A percentile compares a stretch with the other conserved stretches of the same genome.
Conservation (phyloP, 2,113 vertebrate species). For the Coryphaenoides rupestris region DNA sequence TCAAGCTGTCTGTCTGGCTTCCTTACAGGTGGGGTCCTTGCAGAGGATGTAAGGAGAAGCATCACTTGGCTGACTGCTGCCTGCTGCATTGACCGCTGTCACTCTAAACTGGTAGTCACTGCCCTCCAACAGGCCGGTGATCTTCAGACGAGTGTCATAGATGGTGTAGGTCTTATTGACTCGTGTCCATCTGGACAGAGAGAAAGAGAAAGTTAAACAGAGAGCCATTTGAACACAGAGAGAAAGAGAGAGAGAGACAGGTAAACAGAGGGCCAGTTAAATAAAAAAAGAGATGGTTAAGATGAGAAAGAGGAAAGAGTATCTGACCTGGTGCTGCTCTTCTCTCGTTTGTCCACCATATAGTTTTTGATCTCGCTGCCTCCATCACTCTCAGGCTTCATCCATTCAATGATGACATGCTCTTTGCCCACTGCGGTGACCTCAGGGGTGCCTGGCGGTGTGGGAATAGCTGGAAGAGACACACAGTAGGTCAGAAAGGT, state of each 20-base stretch:
- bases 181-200: conserved; percentile 85
- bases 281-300: neutral
- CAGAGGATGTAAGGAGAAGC: conserved; percentile 88
- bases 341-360: conserved; percentile 95
- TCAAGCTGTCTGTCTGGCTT: no score
- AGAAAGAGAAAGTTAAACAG: neutral
- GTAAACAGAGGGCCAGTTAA: neutral
- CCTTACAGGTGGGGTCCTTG: conserved; percentile 94
- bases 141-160: conserved; percentile 94
- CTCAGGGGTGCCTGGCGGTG: conserved; percentile 85
- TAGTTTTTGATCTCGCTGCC: conserved; percentile 94
- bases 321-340: conserved; percentile 84
- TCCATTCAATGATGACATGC: conserved; percentile 94
- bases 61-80: conserved; percentile 92
- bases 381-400: conserved; percentile 92
- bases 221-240: neutral
- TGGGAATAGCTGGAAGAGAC: conserved; percentile 78
- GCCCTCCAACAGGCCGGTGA: conserved; percentile 87
- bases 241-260: neutral
- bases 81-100: conserved; percentile 90
- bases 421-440: conserved; percentile 82
- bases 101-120: conserved; percentile 96
- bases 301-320: neutral
- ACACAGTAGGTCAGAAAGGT: neutral
- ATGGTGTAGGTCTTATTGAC: conserved; percentile 92